These are phyloP conservation scores for Notothenia rossii DNA, from an alignment of 2,113 vertebrate genomes.

Conservation along the genomic window DNA sequence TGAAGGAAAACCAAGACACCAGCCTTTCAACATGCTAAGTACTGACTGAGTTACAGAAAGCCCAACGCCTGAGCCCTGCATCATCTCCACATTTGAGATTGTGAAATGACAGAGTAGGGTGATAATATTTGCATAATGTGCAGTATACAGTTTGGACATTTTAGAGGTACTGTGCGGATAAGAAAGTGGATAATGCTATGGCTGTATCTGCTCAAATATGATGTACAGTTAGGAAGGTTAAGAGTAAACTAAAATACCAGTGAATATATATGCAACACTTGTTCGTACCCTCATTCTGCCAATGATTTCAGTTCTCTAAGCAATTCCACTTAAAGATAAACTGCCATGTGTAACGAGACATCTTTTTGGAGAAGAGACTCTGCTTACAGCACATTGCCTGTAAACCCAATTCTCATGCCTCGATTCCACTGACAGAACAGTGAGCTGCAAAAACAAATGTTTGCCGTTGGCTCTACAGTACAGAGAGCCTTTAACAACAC, in stretches of 20 bases:
- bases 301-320: conserved; percentile 47
- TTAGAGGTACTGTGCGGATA: not conserved
- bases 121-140: conserved; percentile 27
- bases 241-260: conserved; percentile 4
- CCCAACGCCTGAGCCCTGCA: conserved; percentile 2
- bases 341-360: conserved; percentile 53
- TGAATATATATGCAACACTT: too few species aligned
- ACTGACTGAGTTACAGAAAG: conserved; percentile 25
- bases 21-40: too few species aligned
- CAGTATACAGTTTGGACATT: conserved; percentile 3
- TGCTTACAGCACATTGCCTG: conserved; percentile 37
- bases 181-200: not conserved
- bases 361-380: conserved; percentile 40
- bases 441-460: too few species aligned
- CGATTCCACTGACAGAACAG: not conserved
- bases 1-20: conserved; percentile 21
- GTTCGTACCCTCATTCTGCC: conserved; percentile 52
- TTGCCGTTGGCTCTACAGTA: too few species aligned
- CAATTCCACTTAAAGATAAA: conserved; percentile 67
- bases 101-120: conserved; percentile 54
- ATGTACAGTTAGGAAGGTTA: not conserved
- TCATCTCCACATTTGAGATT: conserved; percentile 23
- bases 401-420: conserved; percentile 26
- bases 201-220: not conserved
- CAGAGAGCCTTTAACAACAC: too few species aligned